Conservation (phyloP, 2,888 invertebrate species). For the Campaea margaritaria region DNA sequence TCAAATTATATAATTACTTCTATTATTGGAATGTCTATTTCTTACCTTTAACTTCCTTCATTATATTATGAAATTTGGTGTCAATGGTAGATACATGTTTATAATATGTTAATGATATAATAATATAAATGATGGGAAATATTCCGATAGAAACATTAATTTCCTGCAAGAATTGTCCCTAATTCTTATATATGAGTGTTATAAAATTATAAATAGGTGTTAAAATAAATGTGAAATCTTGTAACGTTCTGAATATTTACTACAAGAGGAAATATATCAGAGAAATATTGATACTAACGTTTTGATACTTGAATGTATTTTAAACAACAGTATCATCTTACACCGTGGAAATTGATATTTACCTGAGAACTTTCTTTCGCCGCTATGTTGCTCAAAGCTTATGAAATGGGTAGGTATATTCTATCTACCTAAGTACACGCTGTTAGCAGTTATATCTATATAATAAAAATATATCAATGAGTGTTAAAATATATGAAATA, state of each 20-base stretch:
- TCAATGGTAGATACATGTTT: slow-evolving; percentile 21
- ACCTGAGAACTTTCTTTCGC: slow-evolving; percentile 53
- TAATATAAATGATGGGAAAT: background rate
- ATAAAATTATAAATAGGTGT: slow-evolving; percentile 3
- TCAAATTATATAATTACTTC: too few relatives aligned
- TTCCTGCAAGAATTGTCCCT: too few relatives aligned
- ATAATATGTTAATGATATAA: slow-evolving; percentile 2
- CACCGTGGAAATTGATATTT: background rate
- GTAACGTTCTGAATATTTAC: slow-evolving; percentile 3
- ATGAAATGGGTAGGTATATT: slow-evolving; percentile 30
- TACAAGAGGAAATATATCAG: background rate
- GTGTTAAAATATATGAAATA: slow-evolving; percentile 12
- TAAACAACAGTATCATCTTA: slow-evolving; percentile 25
- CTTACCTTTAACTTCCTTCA: background rate
- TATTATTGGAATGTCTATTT: too few relatives aligned
- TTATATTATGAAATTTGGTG: slow-evolving; percentile 11
- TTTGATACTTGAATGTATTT: slow-evolving; percentile 64
- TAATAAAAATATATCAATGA: slow-evolving; percentile 12
- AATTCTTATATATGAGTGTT: too few relatives aligned
- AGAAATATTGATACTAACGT: slow-evolving; percentile 59
- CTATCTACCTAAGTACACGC: slow-evolving; percentile 24
- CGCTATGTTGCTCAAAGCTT: slow-evolving; percentile 73
- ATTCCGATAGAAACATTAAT: background rate
- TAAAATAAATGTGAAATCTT: slow-evolving; percentile 4
- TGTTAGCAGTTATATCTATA: slow-evolving; percentile 18